A percentile compares a stretch with the other conserved stretches of the same genome.
These are phyloP conservation scores for Sternotherus odoratus DNA, from an alignment of 2,797 vertebrate genomes.

Conservation along the genomic window DNA sequence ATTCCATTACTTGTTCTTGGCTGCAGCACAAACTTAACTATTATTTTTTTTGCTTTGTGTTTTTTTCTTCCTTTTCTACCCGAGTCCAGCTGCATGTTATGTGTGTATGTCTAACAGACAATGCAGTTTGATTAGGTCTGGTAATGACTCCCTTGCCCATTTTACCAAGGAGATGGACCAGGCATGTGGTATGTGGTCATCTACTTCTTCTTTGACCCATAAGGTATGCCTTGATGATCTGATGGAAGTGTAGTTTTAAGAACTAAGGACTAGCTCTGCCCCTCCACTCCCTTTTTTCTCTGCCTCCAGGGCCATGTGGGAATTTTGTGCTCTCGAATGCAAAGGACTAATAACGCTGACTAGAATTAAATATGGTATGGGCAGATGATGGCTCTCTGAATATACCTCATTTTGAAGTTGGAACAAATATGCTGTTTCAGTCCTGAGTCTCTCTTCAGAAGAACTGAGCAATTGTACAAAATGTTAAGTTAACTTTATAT, in stretches of 20 bases:
- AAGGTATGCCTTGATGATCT: not conserved
- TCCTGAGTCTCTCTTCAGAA: not conserved
- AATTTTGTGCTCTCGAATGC: not conserved
- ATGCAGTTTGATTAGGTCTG: not conserved
- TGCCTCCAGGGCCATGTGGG: not conserved
- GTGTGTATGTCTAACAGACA: not conserved
- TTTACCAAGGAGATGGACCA: not conserved
- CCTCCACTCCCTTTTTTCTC: not conserved
- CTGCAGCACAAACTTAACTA: not conserved
- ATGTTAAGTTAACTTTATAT: not conserved
- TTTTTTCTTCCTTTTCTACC: not conserved
- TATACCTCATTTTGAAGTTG: not conserved
- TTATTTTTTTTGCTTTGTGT: accelerated
- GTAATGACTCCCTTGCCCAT: not conserved
- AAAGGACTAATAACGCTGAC: not conserved
- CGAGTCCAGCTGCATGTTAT: not conserved
- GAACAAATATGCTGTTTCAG: accelerated
- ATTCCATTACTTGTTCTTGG: not conserved
- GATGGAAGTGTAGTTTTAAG: not conserved
- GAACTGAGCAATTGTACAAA: not conserved
- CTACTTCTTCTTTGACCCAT: not conserved
- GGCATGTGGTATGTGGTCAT: not conserved
- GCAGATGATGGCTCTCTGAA: not conserved
- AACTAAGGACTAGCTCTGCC: not conserved
- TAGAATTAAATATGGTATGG: not conserved